phyloP scores from a whole-genome alignment of 2,113 vertebrate genomes.

The Gymnarchus niloticus region DNA sequence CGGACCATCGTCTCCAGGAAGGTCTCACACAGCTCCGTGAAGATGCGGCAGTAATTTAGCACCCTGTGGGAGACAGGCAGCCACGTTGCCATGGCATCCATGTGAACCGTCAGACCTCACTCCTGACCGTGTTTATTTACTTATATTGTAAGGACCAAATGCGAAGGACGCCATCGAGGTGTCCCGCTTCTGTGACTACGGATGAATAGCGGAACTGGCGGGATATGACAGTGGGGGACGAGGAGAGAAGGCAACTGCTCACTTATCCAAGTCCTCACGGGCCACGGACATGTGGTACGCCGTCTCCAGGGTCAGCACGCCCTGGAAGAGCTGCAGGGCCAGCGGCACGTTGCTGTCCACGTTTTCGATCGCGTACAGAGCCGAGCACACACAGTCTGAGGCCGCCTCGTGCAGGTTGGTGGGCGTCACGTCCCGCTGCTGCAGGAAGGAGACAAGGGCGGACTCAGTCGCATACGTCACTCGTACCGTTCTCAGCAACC shows the following conservation, averaged over 20 bases:
- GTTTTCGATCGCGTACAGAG: conserved; percentile 94
- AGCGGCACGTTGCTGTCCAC: conserved; percentile 82
- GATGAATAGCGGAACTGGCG: neutral
- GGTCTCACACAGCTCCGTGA: conserved; percentile 95
- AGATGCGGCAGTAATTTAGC: conserved; percentile 95
- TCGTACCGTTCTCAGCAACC: neutral
- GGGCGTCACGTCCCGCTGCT: conserved; percentile 92
- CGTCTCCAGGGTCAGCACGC: conserved; percentile 87
- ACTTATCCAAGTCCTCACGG: conserved; percentile 97
- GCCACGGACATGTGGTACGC: conserved; percentile 98
- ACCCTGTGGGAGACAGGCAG: conserved; percentile 66
- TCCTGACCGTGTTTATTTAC: neutral
- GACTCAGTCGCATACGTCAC: neutral
- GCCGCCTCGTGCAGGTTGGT: conserved; percentile 93
- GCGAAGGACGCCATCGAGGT: neutral
- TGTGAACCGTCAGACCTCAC: too few species aligned
- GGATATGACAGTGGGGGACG: neutral
- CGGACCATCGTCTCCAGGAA: conserved; percentile 91
- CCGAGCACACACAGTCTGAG: conserved; percentile 90
- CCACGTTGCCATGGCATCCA: neutral
- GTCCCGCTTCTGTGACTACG: neutral
- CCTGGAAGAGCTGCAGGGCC: conserved; percentile 90
- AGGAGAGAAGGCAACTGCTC: conserved; percentile 27
- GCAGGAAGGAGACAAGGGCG: conserved; percentile 16
- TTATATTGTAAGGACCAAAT: neutral